Evolutionary conservation across 2,888 invertebrate species (phyloP), one percentile per base, ranked within the genome.

Genomic region (Spilosoma lubricipeda): DNA sequence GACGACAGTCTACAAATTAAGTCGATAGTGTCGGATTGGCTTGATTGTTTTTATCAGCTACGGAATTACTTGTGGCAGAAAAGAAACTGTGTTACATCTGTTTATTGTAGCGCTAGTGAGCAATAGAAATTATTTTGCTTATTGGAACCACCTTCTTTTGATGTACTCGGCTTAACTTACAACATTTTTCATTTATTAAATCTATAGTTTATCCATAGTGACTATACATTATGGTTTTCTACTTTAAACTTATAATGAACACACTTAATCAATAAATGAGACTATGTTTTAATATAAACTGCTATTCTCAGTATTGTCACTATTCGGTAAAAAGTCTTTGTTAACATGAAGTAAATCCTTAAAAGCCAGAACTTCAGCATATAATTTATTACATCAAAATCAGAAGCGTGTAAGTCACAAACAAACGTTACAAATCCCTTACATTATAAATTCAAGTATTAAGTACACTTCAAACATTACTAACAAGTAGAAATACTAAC

Each of bases 401-500:
- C 36, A 66, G 9, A 36, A 68, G 23, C 18, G 45, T 36, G 18
- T 59, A 36, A n/a, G 39, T 59, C 59, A 70, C n/a, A 13, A 59
- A 23, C 59, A 59, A 33, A 59, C 70, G 5, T n/a, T 63, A 63
- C 30, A 76, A 70, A 66, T 70, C 71, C 75, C 65, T 70, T 65
- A 66, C 67, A 70, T 70, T 77, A 74, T 77, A 77, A 79, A 83
- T 78, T 79, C 63, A 66, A 77, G 68, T 76, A 75, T 74, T 75
- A 81, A 72, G n/a, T 75, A 64, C 67, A 73, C 59, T 70, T 70
- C 39, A 59, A 73, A 80, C 74, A 75, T 79, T 75, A 76, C 79
- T 74, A 81, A 80, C 79, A 85, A 81, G 81, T 82, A 80, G 81
- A 85, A 83, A 85, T 77, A 79, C 79, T 80, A 78, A 82, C 79